These are phyloP conservation scores for Auanema freiburgensis DNA, from an alignment of 2,888 invertebrate species.

Conservation along the genomic window DNA sequence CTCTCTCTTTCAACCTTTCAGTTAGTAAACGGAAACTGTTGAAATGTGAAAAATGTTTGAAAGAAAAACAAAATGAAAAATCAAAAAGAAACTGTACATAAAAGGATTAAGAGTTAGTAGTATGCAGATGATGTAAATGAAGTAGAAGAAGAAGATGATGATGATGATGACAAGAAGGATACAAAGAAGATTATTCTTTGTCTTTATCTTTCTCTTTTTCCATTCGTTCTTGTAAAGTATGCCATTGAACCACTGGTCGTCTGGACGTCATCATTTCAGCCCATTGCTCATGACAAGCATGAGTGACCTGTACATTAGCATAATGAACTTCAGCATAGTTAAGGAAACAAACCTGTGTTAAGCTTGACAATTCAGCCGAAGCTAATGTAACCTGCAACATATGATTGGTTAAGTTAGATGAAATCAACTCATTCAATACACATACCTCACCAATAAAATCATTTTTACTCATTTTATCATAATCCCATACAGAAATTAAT, in stretches of 20 bases:
- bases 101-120: too few species aligned
- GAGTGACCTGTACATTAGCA: conserved; percentile 27
- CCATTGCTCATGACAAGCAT: conserved; percentile 59
- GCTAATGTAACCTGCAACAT: conserved; percentile 19
- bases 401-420: conserved; percentile 43
- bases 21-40: too few species aligned
- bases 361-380: neutral
- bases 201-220: conserved; percentile 50
- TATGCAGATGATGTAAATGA: too few species aligned
- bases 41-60: too few species aligned
- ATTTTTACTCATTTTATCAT: conserved; percentile 63
- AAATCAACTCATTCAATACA: conserved; percentile 46
- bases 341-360: conserved; percentile 1
- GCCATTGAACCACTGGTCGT: conserved; percentile 63
- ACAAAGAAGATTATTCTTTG: neutral
- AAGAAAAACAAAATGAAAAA: too few species aligned
- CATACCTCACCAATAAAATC: conserved; percentile 61
- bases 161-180: too few species aligned
- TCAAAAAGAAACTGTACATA: too few species aligned
- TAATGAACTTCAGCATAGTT: too few species aligned
- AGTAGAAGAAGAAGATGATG: too few species aligned
- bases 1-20: too few species aligned
- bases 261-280: conserved; percentile 60
- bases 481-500: conserved; percentile 62
- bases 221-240: conserved; percentile 55